Conservation (phyloP, 2,797 vertebrate species). For the Clarias laeviceps region DNA sequence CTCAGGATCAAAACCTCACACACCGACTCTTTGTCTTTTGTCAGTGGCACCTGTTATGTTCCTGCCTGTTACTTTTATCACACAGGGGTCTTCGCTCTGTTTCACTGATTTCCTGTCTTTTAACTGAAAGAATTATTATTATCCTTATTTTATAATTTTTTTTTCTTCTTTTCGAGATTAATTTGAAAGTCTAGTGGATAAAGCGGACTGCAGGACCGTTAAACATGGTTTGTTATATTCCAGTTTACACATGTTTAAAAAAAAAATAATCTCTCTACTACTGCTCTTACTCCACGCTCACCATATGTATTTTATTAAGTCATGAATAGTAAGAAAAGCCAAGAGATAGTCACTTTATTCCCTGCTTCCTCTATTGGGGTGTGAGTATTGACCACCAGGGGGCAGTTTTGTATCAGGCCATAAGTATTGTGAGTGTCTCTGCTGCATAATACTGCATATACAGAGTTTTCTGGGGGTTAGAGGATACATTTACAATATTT, state of each 20-base stretch:
- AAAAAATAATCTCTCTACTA: neutral
- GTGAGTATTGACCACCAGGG: constrained; percentile 28
- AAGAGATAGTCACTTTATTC: neutral
- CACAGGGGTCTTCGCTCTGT: neutral
- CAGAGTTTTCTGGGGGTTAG: neutral
- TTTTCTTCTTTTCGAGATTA: no score
- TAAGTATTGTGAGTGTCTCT: neutral
- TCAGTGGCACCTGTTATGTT: constrained; percentile 12
- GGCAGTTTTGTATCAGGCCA: constrained; percentile 41
- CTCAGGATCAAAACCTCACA: constrained; percentile 1
- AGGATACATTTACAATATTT: neutral
- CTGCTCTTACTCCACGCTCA: neutral
- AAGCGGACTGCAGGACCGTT: neutral
- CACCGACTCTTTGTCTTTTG: neutral
- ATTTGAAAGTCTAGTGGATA: neutral
- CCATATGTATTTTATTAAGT: neutral
- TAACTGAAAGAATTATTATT: no score
- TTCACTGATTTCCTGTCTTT: neutral
- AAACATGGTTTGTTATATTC: neutral
- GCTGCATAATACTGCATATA: neutral
- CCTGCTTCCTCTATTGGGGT: neutral
- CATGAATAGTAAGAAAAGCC: neutral
- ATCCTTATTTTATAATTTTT: neutral
- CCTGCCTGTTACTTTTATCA: neutral
- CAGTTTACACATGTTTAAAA: neutral